Evolutionary conservation across 1,140 invertebrate species (phyloP), one percentile per base, ranked within the genome.

Genomic region (Cotesia chilonis): DNA sequence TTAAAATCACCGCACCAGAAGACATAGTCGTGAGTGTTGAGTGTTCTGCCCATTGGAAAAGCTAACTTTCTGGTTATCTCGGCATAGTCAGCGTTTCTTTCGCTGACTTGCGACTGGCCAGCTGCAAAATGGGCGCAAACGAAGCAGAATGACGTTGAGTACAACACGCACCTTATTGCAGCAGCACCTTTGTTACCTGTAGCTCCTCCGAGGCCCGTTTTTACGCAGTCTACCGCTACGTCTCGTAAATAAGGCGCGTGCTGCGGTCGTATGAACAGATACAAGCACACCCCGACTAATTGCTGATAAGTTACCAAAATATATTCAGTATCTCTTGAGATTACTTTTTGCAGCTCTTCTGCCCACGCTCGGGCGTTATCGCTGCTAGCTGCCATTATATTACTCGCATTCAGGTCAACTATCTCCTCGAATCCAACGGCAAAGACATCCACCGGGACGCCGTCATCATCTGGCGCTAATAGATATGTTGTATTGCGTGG

Each of bases 1-100:
- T 99, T 99, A 85, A 99, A 99, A 88, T 99, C 98, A 0, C 98
- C 98, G 85, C 97, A 98, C 98, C 98, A 99, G 85, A 99, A 99
- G 0, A 99, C 92, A 86, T 98, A 98, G 88, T 99, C 98, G 84
- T 99, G 98, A 10, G 95, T 94, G 84, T 95, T 94, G 0, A 99
- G 85, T 0, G 94, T 95, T 72, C 96, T 89, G 35, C 95, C 95
- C 94, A 97, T 96, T 7, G 96, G 96, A 85, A 99, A 99, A 7
- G 92, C 90, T 75, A 99, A 90, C 89, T 97, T 98, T 74, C 94
- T 90, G 0, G 94, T 95, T 57, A 99, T 98, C 88, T 99, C 98
- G 12, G 93, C 91, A 84, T 96, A 99, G 87, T 99, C 98, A 12
- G 94, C 95, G 86, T 99, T 99, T 73, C 98, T 88, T 82, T 99